Percentiles rank a stretch among this genome's conserved stretches.
These are phyloP conservation scores for Cataglyphis livida DNA, from an alignment of 2,888 invertebrate species.

Conservation along the genomic window DNA sequence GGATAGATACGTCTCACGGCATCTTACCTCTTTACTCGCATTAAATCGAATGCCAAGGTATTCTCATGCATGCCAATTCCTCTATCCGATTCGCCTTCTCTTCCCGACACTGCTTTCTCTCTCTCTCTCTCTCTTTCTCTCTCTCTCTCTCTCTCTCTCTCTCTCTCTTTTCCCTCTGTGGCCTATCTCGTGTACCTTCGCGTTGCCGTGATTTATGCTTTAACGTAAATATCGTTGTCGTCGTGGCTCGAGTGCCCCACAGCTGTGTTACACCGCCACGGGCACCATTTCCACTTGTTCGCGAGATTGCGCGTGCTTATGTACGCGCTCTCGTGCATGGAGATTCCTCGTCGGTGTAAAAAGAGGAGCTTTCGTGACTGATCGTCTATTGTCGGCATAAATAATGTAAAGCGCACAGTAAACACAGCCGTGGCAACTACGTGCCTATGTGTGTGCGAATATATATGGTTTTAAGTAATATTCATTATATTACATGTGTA, in stretches of 20 bases:
- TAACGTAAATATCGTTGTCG: slow-evolving; percentile 82
- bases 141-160: slow-evolving; percentile 33
- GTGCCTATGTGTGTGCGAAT: neutral
- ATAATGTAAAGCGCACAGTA: slow-evolving; percentile 54
- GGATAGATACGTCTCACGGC: slow-evolving; percentile 84
- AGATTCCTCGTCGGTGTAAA: slow-evolving; percentile 52
- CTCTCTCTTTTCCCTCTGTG: slow-evolving; percentile 44
- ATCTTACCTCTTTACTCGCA: slow-evolving; percentile 83
- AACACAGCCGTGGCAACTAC: slow-evolving; percentile 27
- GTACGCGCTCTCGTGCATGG: slow-evolving; percentile 42
- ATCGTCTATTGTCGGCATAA: slow-evolving; percentile 56
- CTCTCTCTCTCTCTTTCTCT: slow-evolving; percentile 48
- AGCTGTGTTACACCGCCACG: slow-evolving; percentile 66
- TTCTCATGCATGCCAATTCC: slow-evolving; percentile 85
- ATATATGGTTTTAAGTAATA: slow-evolving; percentile 36
- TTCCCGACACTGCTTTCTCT: slow-evolving; percentile 27
- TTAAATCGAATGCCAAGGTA: slow-evolving; percentile 84
- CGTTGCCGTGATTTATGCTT: slow-evolving; percentile 82
- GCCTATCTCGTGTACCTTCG: slow-evolving; percentile 58
- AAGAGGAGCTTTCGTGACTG: slow-evolving; percentile 52
- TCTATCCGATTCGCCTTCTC: slow-evolving; percentile 54
- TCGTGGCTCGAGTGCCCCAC: slow-evolving; percentile 66
- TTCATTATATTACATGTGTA: slow-evolving; percentile 8
- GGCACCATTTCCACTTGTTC: slow-evolving; percentile 66
- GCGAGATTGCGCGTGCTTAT: slow-evolving; percentile 49